phyloP scores from a whole-genome alignment of 2,888 invertebrate genomes.

The Polydrusus pterygomalis region DNA sequence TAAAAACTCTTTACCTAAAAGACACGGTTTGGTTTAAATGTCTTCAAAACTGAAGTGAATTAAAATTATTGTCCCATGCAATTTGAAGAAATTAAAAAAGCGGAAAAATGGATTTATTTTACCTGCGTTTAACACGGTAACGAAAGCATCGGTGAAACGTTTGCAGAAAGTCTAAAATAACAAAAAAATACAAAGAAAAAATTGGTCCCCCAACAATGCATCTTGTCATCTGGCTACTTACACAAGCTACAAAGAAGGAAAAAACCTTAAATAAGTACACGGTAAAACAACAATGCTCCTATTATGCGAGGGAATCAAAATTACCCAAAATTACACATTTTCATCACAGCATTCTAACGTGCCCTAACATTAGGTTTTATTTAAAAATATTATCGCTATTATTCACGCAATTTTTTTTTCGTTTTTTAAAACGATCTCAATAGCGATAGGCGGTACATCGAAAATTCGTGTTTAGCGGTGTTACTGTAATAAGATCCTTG shows the following conservation, averaged over 20 bases:
- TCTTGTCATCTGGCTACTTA: slow-evolving; percentile 44
- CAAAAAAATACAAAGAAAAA: no score
- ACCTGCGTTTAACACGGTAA: no score
- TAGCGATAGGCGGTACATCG: slow-evolving; percentile 48
- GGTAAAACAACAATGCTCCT: slow-evolving; percentile 22
- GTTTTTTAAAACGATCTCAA: slow-evolving; percentile 44
- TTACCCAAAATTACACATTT: slow-evolving; percentile 50
- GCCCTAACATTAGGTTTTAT: slow-evolving; percentile 51
- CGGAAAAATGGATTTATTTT: no score
- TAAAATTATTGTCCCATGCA: no score
- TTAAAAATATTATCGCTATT: slow-evolving; percentile 47
- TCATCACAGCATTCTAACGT: slow-evolving; percentile 33
- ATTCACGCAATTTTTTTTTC: slow-evolving; percentile 32
- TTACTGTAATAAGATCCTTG: slow-evolving; percentile 53
- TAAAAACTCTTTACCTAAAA: no score
- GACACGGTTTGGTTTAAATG: no score
- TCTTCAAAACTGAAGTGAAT: no score
- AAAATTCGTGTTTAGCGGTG: slow-evolving; percentile 55
- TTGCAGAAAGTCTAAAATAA: no score
- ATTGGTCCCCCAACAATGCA: background rate
- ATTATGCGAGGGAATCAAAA: slow-evolving; percentile 36
- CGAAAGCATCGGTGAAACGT: no score
- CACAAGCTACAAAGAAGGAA: background rate
- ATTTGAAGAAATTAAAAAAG: no score
- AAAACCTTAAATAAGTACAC: slow-evolving; percentile 26